These are phyloP conservation scores for Adelphocoris suturalis DNA, from an alignment of 2,888 invertebrate species.

Conservation along the genomic window DNA sequence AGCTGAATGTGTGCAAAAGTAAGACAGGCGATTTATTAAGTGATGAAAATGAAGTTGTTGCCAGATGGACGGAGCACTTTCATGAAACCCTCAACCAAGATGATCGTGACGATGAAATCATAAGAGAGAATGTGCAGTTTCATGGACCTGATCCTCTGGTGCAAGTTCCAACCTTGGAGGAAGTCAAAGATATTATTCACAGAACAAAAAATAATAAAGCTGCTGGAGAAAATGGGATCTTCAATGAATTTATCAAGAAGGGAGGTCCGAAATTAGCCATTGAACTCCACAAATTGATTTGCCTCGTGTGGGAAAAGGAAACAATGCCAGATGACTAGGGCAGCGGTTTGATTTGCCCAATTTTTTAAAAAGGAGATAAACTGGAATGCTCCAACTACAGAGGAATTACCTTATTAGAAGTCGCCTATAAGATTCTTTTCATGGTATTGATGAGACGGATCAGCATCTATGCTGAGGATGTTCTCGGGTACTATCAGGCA, in stretches of 20 bases:
- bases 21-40: neutral
- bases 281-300: conserved; percentile 6
- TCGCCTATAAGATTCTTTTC: too few species aligned
- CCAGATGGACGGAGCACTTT: conserved; percentile 9
- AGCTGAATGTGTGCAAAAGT: neutral
- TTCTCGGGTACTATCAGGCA: too few species aligned
- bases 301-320: neutral
- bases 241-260: too few species aligned
- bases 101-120: neutral
- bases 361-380: too few species aligned
- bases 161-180: neutral
- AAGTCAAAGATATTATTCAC: neutral
- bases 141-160: neutral
- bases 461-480: too few species aligned
- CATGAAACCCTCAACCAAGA: neutral
- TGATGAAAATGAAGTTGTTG: neutral
- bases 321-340: neutral
- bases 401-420: too few species aligned
- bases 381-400: too few species aligned
- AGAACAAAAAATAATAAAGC: too few species aligned
- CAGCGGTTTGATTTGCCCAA: conserved; percentile 14
- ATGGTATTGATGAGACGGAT: too few species aligned
- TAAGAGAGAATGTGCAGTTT: too few species aligned
- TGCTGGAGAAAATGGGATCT: too few species aligned
- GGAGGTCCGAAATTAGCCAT: conserved; percentile 6